Evolutionary conservation across 2,113 vertebrate species (phyloP).

Genomic region (Narcine bancroftii): DNA sequence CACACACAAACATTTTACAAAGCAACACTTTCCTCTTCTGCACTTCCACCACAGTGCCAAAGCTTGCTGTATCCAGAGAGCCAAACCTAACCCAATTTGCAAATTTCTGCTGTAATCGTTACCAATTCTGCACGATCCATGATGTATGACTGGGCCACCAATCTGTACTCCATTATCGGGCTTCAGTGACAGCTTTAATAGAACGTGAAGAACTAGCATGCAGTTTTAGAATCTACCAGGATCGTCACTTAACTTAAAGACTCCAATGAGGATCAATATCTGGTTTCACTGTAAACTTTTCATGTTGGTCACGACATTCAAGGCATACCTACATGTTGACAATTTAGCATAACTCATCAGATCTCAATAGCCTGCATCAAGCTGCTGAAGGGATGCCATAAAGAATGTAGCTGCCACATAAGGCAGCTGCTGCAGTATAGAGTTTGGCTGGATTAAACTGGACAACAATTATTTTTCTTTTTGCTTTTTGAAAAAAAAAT

Average conservation of each 20-base stretch:
- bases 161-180: not conserved
- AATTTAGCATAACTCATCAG: not conserved
- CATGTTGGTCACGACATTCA: not conserved
- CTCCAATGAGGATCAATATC: not conserved
- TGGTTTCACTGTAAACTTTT: not conserved
- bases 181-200: not conserved
- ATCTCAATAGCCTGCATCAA: not conserved
- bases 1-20: not conserved
- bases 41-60: not conserved
- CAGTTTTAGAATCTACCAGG: not conserved
- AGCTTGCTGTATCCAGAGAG: not conserved
- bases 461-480: no score
- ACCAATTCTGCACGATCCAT: not conserved
- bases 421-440: not conserved
- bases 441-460: not conserved
- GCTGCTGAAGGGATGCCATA: not conserved
- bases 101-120: not conserved
- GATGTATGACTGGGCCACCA: not conserved
- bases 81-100: not conserved
- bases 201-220: not conserved
- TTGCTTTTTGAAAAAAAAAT: no score
- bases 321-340: not conserved
- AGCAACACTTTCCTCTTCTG: slow-evolving; percentile 10
- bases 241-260: not conserved
- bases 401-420: not conserved